Evolutionary conservation across 2,888 invertebrate genomes (phyloP), one percentile per base, ranked within the genome.

Genomic region (Oligia latruncula): DNA sequence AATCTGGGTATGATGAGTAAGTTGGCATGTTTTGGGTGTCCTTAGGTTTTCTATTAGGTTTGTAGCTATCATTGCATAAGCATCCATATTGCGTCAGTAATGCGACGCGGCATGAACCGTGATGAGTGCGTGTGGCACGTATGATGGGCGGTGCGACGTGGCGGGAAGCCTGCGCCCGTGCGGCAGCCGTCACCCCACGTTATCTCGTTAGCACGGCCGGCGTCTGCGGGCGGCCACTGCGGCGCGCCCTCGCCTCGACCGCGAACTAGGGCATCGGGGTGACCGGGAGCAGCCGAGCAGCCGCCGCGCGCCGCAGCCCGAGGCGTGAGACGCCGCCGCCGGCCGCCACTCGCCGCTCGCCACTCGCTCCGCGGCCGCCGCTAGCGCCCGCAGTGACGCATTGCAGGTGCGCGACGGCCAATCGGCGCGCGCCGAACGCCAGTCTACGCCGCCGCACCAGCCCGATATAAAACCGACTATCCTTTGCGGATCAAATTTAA

Each of bases 361-460:
- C 90, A 82, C 90, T 89, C 87, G 89, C 83, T 86, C 82, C 82
- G 88, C 85, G 90, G 92, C 93, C 95, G 95, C 95, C 95, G 94
- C 91, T 91, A 92, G 92, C 93, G 90, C 92, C 95, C 96, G 96
- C 96, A 96, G 95, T 98, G 98, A 98, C 98, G 98, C 98, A 98
- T 98, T 98, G 98, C 98, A 98, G 98, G 98, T 98, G 98, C 98
- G 97, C 97, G 97, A 95, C 97, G 97, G 97, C 98, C 98, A 98
- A 98, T 98, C 97, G 97, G 97, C 97, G 97, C 97, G 97, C 97
- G 97, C 96, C 96, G 97, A 97, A 97, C 97, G 97, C 97, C 97
- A 97, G 97, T 98, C 97, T 97, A 98, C 97, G 98, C 97, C 97
- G 97, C 97, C 97, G 97, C 98, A 97, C 97, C 98, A 98, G 97